Evolutionary conservation across 2,113 vertebrate genomes (phyloP), one percentile per base, ranked within the genome.

Genomic region (Catagonus wagneri): DNA sequence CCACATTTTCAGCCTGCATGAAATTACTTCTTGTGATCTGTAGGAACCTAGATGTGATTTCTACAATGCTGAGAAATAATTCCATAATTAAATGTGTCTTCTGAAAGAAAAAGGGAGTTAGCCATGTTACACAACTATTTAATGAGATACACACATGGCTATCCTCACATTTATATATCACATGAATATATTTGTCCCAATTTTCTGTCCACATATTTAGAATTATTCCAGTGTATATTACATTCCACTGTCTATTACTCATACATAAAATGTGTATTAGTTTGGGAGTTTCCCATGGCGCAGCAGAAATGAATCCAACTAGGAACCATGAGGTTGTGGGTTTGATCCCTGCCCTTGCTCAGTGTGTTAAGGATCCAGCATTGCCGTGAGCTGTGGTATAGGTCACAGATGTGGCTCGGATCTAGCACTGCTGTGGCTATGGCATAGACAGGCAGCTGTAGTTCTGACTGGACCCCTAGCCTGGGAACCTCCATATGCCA

Each of bases 1-100:
- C 60, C 56, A 97, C 5, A 92, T 84, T 98, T 96, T 52, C 25
- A 78, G 65, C 32, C 39, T 76, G 34, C 27, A 17, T 88, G 39
- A 90, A 96, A 88, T 54, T 60, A 2, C 4, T 66, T 32, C 2
- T 89, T 93, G 68, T 83, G 69, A 83, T 78, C 63, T 94, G 63
- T 81, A 83, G 68, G 34, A 91, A 90, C 8, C 16, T 75, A 7
- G 44, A 8, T 68, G 52, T 68, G 29, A 88, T 60, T 60, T 80
- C 60, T 13, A 63, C 34, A 72, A 60, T 58, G 12, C 9, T 79
- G n/a, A 87, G 66, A 83, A 95, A 78, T 85, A 76, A 56, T 85
- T 89, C 20, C 50, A 12, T 15, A 72, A 69, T 95, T 50, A 90
- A 74, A 39, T 68, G 10, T 36, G 23, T 56, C 44, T 61, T 86